Conservation (phyloP, 2,797 vertebrate genomes). For the Aselliscus stoliczkanus region DNA sequence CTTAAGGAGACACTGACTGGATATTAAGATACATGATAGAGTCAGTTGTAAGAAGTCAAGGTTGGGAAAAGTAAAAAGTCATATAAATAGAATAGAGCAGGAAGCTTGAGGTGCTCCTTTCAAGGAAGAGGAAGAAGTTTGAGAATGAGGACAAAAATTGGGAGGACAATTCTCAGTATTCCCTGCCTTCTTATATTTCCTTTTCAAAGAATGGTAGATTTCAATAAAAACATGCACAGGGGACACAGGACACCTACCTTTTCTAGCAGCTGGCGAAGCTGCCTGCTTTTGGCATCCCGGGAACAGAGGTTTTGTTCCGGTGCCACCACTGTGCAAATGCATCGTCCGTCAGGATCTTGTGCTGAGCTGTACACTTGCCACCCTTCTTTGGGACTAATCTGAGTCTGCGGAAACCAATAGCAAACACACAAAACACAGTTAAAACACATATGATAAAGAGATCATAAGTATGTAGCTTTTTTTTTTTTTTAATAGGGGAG, state of each 20-base stretch:
- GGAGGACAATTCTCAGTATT: neutral
- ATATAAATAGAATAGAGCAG: neutral
- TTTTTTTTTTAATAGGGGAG: too few relatives aligned
- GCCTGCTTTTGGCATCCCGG: constrained; percentile 95
- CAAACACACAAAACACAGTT: constrained; percentile 35
- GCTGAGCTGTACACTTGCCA: constrained; percentile 99
- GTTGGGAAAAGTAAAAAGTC: neutral
- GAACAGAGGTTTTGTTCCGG: constrained; percentile 97
- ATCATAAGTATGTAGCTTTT: neutral
- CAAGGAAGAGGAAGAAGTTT: neutral
- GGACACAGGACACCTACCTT: constrained; percentile 86
- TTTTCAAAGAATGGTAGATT: neutral
- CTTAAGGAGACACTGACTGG: neutral
- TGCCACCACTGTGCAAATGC: constrained; percentile 98
- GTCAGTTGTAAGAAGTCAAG: neutral
- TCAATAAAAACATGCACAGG: neutral
- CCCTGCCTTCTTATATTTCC: neutral
- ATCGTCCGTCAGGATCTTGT: constrained; percentile 96
- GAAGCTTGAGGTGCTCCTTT: neutral
- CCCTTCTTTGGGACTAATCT: constrained; percentile 95
- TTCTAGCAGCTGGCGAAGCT: constrained; percentile 96
- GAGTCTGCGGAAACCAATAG: constrained; percentile 84
- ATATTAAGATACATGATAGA: neutral
- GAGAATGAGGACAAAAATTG: neutral
- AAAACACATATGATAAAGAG: neutral